Evolutionary conservation across 1,140 invertebrate species (phyloP).

Genomic region (Scaptomyza graminum): DNA sequence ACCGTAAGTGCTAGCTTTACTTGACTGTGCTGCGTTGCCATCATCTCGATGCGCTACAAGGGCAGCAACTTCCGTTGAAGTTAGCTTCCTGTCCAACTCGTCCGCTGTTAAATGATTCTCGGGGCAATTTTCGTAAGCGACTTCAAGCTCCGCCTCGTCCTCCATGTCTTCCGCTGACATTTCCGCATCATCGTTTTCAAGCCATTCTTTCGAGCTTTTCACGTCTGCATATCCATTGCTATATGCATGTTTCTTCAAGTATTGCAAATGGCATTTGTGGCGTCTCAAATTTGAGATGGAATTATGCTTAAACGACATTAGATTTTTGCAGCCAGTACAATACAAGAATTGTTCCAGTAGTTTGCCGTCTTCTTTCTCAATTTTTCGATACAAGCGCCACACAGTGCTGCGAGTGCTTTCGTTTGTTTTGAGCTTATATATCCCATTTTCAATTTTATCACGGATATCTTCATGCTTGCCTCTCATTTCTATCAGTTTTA

Average conservation of each 20-base stretch:
- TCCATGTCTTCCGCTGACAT: slow-evolving; percentile 34
- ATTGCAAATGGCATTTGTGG: slow-evolving; percentile 62
- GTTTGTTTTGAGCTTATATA: slow-evolving; percentile 57
- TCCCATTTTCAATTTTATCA: slow-evolving; percentile 62
- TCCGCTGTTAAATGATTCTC: slow-evolving; percentile 18
- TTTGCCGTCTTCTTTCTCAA: slow-evolving; percentile 61
- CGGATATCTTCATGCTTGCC: slow-evolving; percentile 58
- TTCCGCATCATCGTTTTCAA: slow-evolving; percentile 35
- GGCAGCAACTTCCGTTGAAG: slow-evolving; percentile 31
- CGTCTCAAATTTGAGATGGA: slow-evolving; percentile 65
- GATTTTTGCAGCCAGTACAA: slow-evolving; percentile 58
- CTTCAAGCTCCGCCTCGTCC: slow-evolving; percentile 22
- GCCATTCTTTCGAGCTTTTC: slow-evolving; percentile 29
- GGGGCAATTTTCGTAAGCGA: slow-evolving; percentile 32
- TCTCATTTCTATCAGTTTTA: slow-evolving; percentile 32
- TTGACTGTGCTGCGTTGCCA: not conserved
- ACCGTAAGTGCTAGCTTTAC: slow-evolving; percentile 3
- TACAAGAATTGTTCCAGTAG: slow-evolving; percentile 57
- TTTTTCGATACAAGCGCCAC: slow-evolving; percentile 65
- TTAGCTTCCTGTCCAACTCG: slow-evolving; percentile 31
- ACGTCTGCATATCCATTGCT: slow-evolving; percentile 9
- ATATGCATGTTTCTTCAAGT: slow-evolving; percentile 49
- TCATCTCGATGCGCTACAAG: slow-evolving; percentile 29
- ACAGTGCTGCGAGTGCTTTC: slow-evolving; percentile 63
- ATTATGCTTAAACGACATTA: slow-evolving; percentile 65